Conservation (phyloP, 2,888 invertebrate genomes). For the Sminthurides aquaticus region DNA sequence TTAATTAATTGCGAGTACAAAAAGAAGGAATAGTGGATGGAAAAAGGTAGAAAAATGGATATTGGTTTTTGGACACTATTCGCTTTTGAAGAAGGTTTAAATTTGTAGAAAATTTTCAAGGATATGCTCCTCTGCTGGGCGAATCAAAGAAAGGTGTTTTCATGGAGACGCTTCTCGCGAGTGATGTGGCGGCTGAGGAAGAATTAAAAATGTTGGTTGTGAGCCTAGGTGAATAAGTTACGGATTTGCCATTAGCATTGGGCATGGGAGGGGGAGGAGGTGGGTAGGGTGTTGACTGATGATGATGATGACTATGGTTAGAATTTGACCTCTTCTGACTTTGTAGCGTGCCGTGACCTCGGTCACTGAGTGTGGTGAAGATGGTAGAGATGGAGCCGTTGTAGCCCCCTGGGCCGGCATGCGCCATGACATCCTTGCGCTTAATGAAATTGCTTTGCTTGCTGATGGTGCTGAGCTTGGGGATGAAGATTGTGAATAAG, state of each 20-base stretch:
- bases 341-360: conserved; percentile 39
- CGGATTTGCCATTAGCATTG: conserved; percentile 35
- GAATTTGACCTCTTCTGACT: conserved; percentile 40
- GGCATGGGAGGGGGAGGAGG: conserved; percentile 32
- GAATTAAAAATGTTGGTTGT: conserved; percentile 43
- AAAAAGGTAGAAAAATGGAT: no score
- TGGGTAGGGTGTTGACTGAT: conserved; percentile 24
- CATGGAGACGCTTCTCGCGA: conserved; percentile 43
- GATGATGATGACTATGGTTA: conserved; percentile 29
- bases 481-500: conserved; percentile 45
- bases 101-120: conserved; percentile 13
- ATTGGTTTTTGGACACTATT: no score
- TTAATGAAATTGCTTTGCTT: conserved; percentile 43
- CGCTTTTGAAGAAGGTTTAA: no score
- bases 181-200: conserved; percentile 41
- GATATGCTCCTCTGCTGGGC: conserved; percentile 36
- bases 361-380: conserved; percentile 45
- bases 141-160: conserved; percentile 42
- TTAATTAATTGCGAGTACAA: no score
- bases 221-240: conserved; percentile 43
- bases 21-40: no score
- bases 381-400: conserved; percentile 44
- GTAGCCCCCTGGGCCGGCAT: conserved; percentile 41
- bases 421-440: conserved; percentile 43
- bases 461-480: conserved; percentile 46